Evolutionary conservation across 1,140 invertebrate genomes (phyloP), one percentile per base, ranked within the genome.

Genomic region (Aphidius gifuensis): DNA sequence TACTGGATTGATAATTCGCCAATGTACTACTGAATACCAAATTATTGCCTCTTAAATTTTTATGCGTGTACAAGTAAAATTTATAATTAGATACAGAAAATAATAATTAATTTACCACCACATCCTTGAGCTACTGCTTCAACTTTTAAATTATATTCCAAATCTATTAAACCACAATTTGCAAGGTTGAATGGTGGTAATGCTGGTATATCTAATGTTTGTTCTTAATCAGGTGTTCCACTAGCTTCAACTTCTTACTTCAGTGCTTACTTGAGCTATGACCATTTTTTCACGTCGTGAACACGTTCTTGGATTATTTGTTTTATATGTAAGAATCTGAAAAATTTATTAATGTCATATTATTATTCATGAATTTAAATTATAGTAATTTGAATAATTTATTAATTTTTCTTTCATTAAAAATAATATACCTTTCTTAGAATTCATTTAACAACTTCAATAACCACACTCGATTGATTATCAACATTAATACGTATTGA

Each of bases 401-500:
- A 49, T 66, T 3, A 16, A 55, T 23, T 23, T 23, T 23, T 23
- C 3, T 23, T 23, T 23, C 38, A 50, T 6, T 60, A 45, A 64
- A 5, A 53, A 9, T 56, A 21, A 54, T 55, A 58, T 42, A n/a
- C 67, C 66, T 73, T 88, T 60, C 83, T 80, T 6, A 91, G 73
- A 60, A 84, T 81, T 60, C 88, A 79, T 69, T 86, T 86, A 0
- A 90, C 74, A 9, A 75, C 74, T 21, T 84, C 77, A n/a, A 90
- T 80, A 58, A 82, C 75, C 11, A 89, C 82, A 74, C 86, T 86
- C 21, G 88, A 89, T 59, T 83, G 82, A 71, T 91, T 91, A 64
- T 90, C 87, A 54, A 89, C 82, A 68, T 88, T 86, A 45, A 88
- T 80, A 57, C 81, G 83, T 3, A 90, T 75, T 1, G 88, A 86